These are phyloP conservation scores for Anabacerthia variegaticeps DNA, from an alignment of 2,797 vertebrate species.

Conservation along the genomic window DNA sequence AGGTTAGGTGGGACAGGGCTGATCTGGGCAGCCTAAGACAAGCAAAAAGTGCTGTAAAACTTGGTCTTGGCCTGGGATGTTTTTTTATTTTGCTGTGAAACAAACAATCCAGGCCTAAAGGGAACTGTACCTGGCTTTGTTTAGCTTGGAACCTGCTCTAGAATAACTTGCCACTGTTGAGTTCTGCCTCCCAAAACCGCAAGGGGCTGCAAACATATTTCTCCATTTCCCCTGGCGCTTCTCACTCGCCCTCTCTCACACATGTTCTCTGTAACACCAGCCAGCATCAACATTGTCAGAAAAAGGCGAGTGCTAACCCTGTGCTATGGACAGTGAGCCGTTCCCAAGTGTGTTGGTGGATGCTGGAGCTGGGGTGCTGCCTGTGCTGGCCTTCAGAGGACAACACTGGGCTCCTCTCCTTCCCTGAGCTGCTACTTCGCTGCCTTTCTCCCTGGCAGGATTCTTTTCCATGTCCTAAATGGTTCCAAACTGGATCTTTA, in stretches of 20 bases:
- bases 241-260: background rate
- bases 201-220: background rate
- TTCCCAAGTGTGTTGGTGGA: fast-evolving
- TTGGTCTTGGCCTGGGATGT: background rate
- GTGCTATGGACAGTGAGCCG: fast-evolving
- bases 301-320: background rate
- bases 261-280: background rate
- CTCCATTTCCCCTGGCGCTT: background rate
- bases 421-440: background rate
- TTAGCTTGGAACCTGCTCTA: conserved; percentile 24
- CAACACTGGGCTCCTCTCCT: background rate
- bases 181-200: background rate
- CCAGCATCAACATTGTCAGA: background rate
- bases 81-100: background rate
- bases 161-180: conserved; percentile 16
- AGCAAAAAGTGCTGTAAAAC: background rate
- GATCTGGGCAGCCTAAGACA: background rate
- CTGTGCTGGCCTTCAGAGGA: background rate
- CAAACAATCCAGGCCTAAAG: background rate
- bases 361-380: background rate
- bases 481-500: background rate
- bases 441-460: background rate
- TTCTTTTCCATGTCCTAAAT: background rate
- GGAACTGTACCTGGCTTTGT: background rate
- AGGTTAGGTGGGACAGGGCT: background rate